A percentile compares a stretch with the other conserved stretches of the same genome.
Conservation (phyloP, 2,113 vertebrate genomes). For the Datnioides undecimradiatus region DNA sequence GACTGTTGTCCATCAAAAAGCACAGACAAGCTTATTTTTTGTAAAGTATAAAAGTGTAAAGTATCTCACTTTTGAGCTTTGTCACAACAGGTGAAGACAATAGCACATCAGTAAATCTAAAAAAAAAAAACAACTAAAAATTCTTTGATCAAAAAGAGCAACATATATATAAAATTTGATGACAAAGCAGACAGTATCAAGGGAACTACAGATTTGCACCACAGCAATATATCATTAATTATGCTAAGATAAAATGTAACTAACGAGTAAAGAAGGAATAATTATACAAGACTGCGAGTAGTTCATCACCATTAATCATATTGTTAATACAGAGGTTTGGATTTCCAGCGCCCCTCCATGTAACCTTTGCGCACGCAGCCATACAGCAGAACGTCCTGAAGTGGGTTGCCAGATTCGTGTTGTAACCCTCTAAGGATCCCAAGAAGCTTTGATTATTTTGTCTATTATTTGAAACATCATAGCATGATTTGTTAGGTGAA, state of each 20-base stretch:
- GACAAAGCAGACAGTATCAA: not conserved
- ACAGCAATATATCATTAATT: not conserved
- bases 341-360: no score
- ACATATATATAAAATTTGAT: not conserved
- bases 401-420: constrained; percentile 39
- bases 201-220: not conserved
- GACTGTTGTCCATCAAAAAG: no score
- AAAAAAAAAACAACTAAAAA: not conserved
- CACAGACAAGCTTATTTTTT: not conserved
- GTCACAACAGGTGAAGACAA: no score
- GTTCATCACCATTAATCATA: not conserved
- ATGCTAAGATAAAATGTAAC: not conserved
- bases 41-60: no score
- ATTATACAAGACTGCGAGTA: not conserved
- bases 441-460: not conserved
- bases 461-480: not conserved
- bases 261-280: not conserved
- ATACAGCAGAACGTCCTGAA: no score
- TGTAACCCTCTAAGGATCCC: not conserved
- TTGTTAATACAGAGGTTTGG: not conserved
- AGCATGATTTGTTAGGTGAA: rapidly evolving
- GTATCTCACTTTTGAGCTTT: not conserved
- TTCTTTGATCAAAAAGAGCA: not conserved
- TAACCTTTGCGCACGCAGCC: no score
- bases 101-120: not conserved